Evolutionary conservation across 1,140 invertebrate species (phyloP), one percentile per base, ranked within the genome.

Genomic region (Globodera rostochiensis): DNA sequence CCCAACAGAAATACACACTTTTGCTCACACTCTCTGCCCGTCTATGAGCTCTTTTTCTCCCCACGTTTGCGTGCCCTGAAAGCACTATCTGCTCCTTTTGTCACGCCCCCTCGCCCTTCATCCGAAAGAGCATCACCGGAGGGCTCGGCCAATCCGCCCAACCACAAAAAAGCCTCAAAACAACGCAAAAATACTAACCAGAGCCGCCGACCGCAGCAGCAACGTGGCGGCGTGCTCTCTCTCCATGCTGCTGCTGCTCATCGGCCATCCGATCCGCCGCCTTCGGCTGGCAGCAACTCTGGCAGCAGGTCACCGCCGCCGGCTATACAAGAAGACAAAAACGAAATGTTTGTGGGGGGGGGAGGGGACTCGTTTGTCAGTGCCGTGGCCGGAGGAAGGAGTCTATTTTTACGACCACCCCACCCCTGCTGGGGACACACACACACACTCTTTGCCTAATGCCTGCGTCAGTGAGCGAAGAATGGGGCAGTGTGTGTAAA

Each of bases 161-260:
- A 64, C 57, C 57, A 19, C 57, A 64, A 64, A 64, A 36, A 64
- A 64, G 57, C 57, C 57, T 53, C 57, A 64, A 64, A 64, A 64
- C 57, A 64, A 15, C 57, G 19, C 57, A 19, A 64, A 64, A 64
- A 64, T 64, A 64, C 57, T 19, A 11, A 64, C 57, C 15, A 64
- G 4, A 64, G 19, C 15, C 57, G 57, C 5, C 57, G 5, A 15
- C 15, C 13, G 57, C 57, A 60, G 57, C 57, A 60, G 57, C 11
- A 64, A 64, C 57, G 57, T 64, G 57, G 57, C 57, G 57, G 36
- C 36, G 36, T 36, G 36, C 36, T 36, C 36, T 36, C 36, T 36
- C 36, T 25, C 25, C 25, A n/a, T 64, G 57, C 57, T 64, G 57
- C 57, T 19, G 13, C 57, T 15, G 15, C 15, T 64, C 57, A 64